Conservation (phyloP, 2,797 vertebrate species). For the Halcyon badia region DNA sequence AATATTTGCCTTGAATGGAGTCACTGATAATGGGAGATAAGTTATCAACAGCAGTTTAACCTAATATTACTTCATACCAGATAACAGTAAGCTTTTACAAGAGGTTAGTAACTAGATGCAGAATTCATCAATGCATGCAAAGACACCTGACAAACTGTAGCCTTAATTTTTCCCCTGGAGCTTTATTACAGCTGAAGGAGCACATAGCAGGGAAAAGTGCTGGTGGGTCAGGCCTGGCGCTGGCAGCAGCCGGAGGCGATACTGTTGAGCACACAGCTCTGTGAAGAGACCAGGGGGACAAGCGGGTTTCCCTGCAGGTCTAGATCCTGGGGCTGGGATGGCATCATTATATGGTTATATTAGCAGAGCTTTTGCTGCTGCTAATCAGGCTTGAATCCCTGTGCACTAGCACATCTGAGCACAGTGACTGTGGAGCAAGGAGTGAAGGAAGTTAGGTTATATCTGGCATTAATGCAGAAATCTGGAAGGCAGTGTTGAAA, state of each 20-base stretch:
- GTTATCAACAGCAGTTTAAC: constrained; percentile 65
- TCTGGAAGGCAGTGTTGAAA: fast-evolving
- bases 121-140: constrained; percentile 11
- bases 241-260: not conserved
- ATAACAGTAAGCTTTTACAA: not conserved
- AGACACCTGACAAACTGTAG: not conserved
- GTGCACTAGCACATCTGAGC: not conserved
- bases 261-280: not conserved
- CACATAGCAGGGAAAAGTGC: not conserved
- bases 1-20: constrained; percentile 22
- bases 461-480: not conserved
- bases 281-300: not conserved
- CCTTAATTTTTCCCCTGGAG: not conserved
- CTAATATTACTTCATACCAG: constrained; percentile 19
- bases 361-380: not conserved
- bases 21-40: not conserved
- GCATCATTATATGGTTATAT: fast-evolving
- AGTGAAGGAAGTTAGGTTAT: not conserved
- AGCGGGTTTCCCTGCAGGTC: not conserved
- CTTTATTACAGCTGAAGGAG: not conserved
- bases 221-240: not conserved
- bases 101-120: constrained; percentile 34
- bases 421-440: not conserved
- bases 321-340: not conserved
- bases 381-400: not conserved